These are phyloP conservation scores for Anastrepha obliqua DNA, from an alignment of 1,140 invertebrate species.

Conservation along the genomic window DNA sequence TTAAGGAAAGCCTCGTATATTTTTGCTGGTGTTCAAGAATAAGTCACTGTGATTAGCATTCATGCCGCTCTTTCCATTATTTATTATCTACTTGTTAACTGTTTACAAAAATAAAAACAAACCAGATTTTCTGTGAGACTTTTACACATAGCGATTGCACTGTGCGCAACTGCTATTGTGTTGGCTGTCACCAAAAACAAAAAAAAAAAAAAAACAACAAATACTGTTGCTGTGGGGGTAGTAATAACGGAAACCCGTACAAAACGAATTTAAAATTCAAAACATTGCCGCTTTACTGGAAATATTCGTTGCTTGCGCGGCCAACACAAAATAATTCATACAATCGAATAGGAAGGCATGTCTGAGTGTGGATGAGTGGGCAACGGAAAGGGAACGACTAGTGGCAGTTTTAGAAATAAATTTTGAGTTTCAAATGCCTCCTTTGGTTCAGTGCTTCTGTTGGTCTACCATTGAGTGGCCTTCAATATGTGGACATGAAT, in stretches of 20 bases:
- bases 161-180: neutral
- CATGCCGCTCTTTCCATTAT: no score
- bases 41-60: no score
- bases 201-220: neutral
- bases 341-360: neutral
- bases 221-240: neutral
- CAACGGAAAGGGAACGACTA: neutral
- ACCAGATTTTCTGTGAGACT: no score
- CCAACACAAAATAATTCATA: neutral
- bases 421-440: neutral
- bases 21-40: no score
- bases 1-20: no score
- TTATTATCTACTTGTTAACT: no score
- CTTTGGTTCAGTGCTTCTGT: neutral
- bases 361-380: neutral
- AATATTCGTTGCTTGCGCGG: neutral
- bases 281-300: constrained; percentile 32
- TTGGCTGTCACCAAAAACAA: neutral
- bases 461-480: neutral
- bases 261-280: constrained; percentile 47
- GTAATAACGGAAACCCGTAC: constrained; percentile 9
- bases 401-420: neutral
- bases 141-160: neutral
- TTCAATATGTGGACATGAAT: neutral
- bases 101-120: no score